Evolutionary conservation across 2,797 vertebrate species (phyloP), one percentile per base, ranked within the genome.

Genomic region (Sphenodon punctatus): DNA sequence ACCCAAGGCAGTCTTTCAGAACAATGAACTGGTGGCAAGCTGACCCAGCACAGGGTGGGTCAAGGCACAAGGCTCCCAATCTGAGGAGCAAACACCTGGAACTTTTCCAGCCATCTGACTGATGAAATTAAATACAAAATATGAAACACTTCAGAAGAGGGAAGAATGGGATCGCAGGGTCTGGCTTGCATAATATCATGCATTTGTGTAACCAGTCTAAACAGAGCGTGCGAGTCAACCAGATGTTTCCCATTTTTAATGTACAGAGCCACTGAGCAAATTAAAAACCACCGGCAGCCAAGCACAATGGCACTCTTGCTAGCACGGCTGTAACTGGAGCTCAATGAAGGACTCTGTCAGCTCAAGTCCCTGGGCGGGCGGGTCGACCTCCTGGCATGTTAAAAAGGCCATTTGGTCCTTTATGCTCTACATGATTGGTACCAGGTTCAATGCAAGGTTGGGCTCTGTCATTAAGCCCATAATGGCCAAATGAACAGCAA

Each of bases 181-280:
- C 83, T 76, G 86, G 86, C 77, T 92, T 95, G 75, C 85, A 86
- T 88, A 95, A 93, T 78, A 86, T 76, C 68, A n/a, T 75, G 78
- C 75, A 83, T 95, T 92, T 94, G 82, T 94, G 75, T 88, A 93
- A 92, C 82, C 63, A 78, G 86, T 70, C 90, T 93, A 90, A 94
- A 93, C 78, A 87, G 85, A 90, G 70, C 3, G 4, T 76, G 73
- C 81, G 67, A 89, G 84, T 69, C 9, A 15, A 79, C 82, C 93
- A 95, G 94, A 94, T 94, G 94, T 94, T 95, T 95, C 88, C 88
- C 75, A 94, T 95, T 93, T n/a, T 94, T 67, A 65, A 66, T 22
- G 56, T 49, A 72, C 77, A 78, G 89, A 16, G 3, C 82, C 68
- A 73, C 4, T 2, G 67, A 84, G 82, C 69, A 91, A 89, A 94